Evolutionary conservation across 2,113 vertebrate species (phyloP).

Genomic region (Bagarius yarrelli): DNA sequence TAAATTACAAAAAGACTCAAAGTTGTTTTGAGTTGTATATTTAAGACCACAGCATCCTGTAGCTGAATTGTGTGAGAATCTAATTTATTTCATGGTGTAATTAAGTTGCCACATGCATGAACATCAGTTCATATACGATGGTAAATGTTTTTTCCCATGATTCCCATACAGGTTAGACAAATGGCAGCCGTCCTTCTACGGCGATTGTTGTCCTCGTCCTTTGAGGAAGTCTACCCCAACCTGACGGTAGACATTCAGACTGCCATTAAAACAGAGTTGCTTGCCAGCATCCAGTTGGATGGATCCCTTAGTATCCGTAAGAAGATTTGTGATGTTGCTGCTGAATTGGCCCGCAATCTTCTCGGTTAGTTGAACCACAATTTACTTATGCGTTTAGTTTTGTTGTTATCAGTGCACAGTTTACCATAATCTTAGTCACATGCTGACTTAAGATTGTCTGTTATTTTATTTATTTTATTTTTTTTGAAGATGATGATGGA

Average conservation of each 20-base stretch:
- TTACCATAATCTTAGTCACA: no score
- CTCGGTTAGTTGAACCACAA: slow-evolving; percentile 73
- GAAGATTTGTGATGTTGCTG: slow-evolving; percentile 94
- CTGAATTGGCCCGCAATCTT: slow-evolving; percentile 91
- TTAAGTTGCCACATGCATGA: no score
- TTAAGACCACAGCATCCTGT: no score
- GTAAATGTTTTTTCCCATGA: neutral
- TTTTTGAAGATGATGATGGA: slow-evolving; percentile 85
- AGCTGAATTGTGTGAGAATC: no score
- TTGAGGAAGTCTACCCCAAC: slow-evolving; percentile 92
- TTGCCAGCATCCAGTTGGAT: slow-evolving; percentile 89
- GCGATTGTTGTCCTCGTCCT: slow-evolving; percentile 90
- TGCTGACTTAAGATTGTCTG: neutral
- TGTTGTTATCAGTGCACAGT: neutral
- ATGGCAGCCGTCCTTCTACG: slow-evolving; percentile 96
- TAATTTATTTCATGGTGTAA: no score
- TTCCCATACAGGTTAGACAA: slow-evolving; percentile 80
- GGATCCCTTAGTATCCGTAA: slow-evolving; percentile 86
- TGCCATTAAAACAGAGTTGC: slow-evolving; percentile 87
- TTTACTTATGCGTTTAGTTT: neutral
- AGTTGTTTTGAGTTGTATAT: no score
- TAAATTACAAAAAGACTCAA: no score
- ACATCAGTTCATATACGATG: no score
- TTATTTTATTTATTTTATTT: slow-evolving; percentile 22
- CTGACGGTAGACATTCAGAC: slow-evolving; percentile 86